Evolutionary conservation across 2,888 invertebrate species (phyloP), one percentile per base, ranked within the genome.

Genomic region (Bembecia ichneumoniformis): DNA sequence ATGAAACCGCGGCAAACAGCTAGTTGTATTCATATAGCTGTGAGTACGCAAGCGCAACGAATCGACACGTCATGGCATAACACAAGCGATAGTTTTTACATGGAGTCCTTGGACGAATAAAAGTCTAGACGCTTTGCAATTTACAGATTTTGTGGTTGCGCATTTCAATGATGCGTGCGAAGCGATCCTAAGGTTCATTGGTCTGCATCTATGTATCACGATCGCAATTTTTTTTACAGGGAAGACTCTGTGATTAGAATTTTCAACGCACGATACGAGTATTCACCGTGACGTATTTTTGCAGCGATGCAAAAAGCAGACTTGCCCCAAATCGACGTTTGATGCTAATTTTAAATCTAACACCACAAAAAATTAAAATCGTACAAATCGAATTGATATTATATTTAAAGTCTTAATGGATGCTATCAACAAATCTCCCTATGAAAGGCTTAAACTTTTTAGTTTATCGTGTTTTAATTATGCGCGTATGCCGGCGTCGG

Each of bases 101-200:
- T 56, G 34, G 55, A 69, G 71, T 71, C 76, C 75, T 81, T 80
- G 77, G 76, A 72, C 68, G 66, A 63, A 72, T 72, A 76, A 70
- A 73, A 76, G 78, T 79, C 82, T 82, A 82, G 84, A 81, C 82
- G 63, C 57, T 73, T 75, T 74, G 71, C 72, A 71, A 79, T 82
- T 82, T 81, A 73, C 76, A 74, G 74, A 82, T 80, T 79, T 76
- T 76, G 79, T 76, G 80, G 68, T 68, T 69, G 74, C 74, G 83
- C 78, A 83, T 83, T 74, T 71, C 70, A 83, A 82, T 82, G 74
- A 78, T 79, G 70, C 71, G 73, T 77, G 77, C 66, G 74, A 74
- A 77, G 77, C 66, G 74, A 74, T 72, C 59, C 68, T 60, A 59
- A 11, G 68, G 84, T 83, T 84, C 84, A 82, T 74, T 74, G 82